phyloP scores from a whole-genome alignment of 2,888 invertebrate genomes.

The Pterostichus madidus region DNA sequence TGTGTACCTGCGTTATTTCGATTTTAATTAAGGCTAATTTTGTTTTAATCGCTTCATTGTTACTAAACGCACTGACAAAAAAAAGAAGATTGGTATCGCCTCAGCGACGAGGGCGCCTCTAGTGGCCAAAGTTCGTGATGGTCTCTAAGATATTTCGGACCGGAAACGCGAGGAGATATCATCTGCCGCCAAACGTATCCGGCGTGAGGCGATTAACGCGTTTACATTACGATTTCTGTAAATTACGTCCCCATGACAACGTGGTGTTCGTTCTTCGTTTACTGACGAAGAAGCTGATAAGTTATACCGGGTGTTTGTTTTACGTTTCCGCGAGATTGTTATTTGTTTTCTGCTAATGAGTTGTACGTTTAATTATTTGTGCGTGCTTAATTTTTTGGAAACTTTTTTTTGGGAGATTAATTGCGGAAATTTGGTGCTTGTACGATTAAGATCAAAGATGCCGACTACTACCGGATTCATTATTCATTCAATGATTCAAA shows the following conservation, averaged over 20 bases:
- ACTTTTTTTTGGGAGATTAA: conserved; percentile 36
- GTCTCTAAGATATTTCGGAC: background rate
- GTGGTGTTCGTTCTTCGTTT: background rate
- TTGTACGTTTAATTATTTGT: conserved; percentile 50
- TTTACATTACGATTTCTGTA: conserved; percentile 40
- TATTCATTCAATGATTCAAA: conserved; percentile 12
- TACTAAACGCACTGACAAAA: conserved; percentile 49
- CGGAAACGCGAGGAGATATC: conserved; percentile 40
- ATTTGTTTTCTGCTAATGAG: conserved; percentile 45
- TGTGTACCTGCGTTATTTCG: conserved; percentile 60
- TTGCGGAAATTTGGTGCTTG: conserved; percentile 42
- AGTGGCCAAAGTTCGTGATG: no score
- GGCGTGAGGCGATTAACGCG: conserved; percentile 3
- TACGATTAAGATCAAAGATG: conserved; percentile 2
- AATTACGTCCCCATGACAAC: conserved; percentile 27
- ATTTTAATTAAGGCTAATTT: conserved; percentile 66
- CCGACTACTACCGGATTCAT: conserved; percentile 16
- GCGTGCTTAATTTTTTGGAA: conserved; percentile 57
- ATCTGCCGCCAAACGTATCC: conserved; percentile 50
- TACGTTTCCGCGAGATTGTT: conserved; percentile 8
- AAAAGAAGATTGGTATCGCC: conserved; percentile 33
- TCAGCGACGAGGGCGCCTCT: background rate
- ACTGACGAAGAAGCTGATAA: background rate
- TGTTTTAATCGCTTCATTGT: conserved; percentile 66
- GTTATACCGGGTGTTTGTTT: background rate